A percentile compares a stretch with the other conserved stretches of the same genome.
Conservation (phyloP, 35 echinoderm and acorn worm genomes). For the Lytechinus pictus region DNA sequence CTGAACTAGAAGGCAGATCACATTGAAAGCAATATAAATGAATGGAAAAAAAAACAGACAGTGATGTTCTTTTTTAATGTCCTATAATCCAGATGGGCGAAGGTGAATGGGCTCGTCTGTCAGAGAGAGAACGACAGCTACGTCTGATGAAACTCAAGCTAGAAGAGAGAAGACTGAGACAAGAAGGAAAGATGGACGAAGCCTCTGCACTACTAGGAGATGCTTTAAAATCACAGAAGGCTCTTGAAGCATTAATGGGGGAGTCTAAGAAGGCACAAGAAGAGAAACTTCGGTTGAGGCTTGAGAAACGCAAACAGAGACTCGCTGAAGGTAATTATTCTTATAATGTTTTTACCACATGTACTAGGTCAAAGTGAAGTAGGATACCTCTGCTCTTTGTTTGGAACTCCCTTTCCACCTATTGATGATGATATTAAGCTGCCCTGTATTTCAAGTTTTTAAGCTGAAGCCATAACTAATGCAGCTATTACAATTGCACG, state of each 20-base stretch:
- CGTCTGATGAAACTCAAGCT: constrained; percentile 82
- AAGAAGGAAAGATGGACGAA: constrained; percentile 90
- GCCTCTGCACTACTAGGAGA: constrained; percentile 82
- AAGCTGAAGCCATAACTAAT: too few relatives aligned
- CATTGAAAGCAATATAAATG: too few relatives aligned
- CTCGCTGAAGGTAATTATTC: constrained; percentile 69
- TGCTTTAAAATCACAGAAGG: constrained; percentile 76
- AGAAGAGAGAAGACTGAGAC: constrained; percentile 74
- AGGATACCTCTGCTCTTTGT: background rate
- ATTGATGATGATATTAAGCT: background rate
- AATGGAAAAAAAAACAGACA: background rate
- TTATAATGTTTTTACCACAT: background rate
- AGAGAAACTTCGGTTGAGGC: constrained; percentile 76
- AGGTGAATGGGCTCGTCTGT: constrained; percentile 82
- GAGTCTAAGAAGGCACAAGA: constrained; percentile 88
- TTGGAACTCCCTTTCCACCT: background rate
- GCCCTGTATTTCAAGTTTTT: background rate
- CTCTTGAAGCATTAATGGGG: constrained; percentile 81
- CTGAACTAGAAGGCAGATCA: too few relatives aligned
- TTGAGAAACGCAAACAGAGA: constrained; percentile 78
- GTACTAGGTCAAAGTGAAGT: too few relatives aligned
- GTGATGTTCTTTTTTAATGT: background rate
- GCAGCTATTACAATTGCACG: too few relatives aligned
- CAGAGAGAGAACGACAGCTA: constrained; percentile 88
- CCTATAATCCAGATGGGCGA: constrained; percentile 61